phyloP scores from a whole-genome alignment of 1,140 invertebrate genomes.

The Nasonia vitripennis region DNA sequence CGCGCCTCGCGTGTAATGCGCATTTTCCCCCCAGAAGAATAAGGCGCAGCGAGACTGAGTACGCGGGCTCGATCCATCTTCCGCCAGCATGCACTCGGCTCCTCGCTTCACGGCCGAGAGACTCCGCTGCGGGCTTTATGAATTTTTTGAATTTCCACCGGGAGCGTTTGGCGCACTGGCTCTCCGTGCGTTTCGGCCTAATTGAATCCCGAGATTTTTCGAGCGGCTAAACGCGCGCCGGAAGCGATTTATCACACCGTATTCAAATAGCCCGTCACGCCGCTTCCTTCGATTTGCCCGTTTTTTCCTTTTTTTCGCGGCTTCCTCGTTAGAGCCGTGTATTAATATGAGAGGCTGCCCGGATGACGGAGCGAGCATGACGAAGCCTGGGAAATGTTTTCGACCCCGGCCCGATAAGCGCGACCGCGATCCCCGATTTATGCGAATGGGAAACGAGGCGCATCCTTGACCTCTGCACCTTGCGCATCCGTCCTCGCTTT shows the following conservation, averaged over 20 bases:
- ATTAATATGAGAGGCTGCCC: neutral
- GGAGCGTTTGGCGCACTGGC: neutral
- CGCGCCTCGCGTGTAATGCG: slow-evolving; percentile 40
- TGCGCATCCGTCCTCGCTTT: slow-evolving; percentile 10
- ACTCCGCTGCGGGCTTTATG: neutral
- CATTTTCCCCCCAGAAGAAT: slow-evolving; percentile 4
- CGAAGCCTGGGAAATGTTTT: neutral
- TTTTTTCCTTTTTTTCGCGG: neutral
- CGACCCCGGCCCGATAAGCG: neutral
- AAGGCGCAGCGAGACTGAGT: neutral
- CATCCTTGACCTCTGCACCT: neutral
- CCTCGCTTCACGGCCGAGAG: neutral
- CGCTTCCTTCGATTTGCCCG: neutral
- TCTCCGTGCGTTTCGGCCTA: neutral
- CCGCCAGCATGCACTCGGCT: neutral
- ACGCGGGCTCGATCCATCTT: slow-evolving; percentile 22
- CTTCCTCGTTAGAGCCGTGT: slow-evolving; percentile 16
- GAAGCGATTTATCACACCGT: slow-evolving; percentile 45
- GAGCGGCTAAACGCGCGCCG: slow-evolving; percentile 30
- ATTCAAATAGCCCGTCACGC: slow-evolving; percentile 32
- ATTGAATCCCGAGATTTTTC: slow-evolving; percentile 32
- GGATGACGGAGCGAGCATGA: neutral
- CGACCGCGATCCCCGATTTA: neutral
- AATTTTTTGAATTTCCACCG: slow-evolving; percentile 18
- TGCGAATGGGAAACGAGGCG: neutral